Base-by-base conservation (phyloP, 2,888 invertebrate species). In the Oligia latruncula region DNA sequence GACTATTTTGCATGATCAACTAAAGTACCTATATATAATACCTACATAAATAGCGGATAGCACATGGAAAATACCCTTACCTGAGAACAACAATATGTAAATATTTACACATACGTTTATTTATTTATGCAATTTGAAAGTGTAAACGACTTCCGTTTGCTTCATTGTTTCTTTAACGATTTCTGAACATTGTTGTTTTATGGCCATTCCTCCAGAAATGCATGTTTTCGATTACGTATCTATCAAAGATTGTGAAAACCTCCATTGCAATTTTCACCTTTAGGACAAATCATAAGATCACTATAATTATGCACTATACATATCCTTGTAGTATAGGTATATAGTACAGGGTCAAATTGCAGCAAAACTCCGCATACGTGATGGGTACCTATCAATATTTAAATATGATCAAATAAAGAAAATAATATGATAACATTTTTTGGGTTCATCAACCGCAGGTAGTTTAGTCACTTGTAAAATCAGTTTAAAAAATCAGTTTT, bases 51-150 rank as follows among this genome's bases (percentile, higher is more conserved):
- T 71, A 66, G 29, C 55, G 23, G n/a, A 58, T n/a, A 60, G 15
- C 35, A 68, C 71, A 71, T 74, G 64, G 71, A 83, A 83, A 75
- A 85, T 80, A 65, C 64, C 75, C 68, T 4, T 35, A 35, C 71
- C 40, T 35, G 71, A 74, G 64, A 71, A 81, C 35, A 80, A 70
- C 40, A 64, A 71, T 46, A 81, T 80, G 70, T 76, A 71, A 81
- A 81, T 83, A 65, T 81, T 62, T 70, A 76, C 76, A 82, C 29
- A 70, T 17, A 60, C 6, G 60, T 81, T 85, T 73, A 85, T 82
- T 85, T 85, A 81, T 73, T 58, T 81, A 85, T 71, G 68, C 72
- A 71, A 85, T 83, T 81, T 85, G 72, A 70, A 81, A 82, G 72
- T 83, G 68, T 65, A 66, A 85, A 85, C 74, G 29, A 85, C 71